A percentile compares a stretch with the other conserved stretches of the same genome.
Evolutionary conservation across 2,797 vertebrate genomes (phyloP).

Genomic region (Sebastes oblongus): DNA sequence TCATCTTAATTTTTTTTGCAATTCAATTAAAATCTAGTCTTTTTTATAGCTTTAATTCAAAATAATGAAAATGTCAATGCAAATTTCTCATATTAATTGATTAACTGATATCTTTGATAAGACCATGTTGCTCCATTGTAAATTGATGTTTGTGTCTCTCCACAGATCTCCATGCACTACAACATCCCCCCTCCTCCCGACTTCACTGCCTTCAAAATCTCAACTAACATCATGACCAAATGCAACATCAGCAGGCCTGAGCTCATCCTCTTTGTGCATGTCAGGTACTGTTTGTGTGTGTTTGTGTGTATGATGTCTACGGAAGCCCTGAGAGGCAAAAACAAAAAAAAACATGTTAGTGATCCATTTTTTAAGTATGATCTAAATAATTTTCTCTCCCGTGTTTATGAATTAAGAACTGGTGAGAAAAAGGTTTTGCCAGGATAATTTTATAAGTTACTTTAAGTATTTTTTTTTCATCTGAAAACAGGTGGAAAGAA

Average conservation of each 20-base stretch:
- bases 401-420: no score
- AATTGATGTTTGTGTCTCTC: neutral
- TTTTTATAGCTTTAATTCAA: neutral
- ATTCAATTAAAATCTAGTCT: neutral
- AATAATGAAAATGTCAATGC: neutral
- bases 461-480: no score
- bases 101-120: neutral
- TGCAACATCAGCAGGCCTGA: slow-evolving; percentile 57
- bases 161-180: slow-evolving; percentile 78
- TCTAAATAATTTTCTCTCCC: no score
- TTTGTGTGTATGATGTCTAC: no score
- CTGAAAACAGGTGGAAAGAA: fast-evolving
- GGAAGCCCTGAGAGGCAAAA: no score
- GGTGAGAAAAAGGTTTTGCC: no score
- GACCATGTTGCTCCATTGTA: neutral
- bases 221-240: slow-evolving; percentile 12
- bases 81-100: neutral
- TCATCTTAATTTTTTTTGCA: neutral
- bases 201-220: slow-evolving; percentile 72
- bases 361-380: no score
- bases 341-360: no score
- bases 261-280: slow-evolving; percentile 53
- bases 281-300: slow-evolving; percentile 58
- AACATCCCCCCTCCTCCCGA: slow-evolving; percentile 80
- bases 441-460: no score